Percentiles rank a stretch among this genome's conserved stretches.
Conservation (phyloP, 2,797 vertebrate species). For the Cetoscarus ocellatus region DNA sequence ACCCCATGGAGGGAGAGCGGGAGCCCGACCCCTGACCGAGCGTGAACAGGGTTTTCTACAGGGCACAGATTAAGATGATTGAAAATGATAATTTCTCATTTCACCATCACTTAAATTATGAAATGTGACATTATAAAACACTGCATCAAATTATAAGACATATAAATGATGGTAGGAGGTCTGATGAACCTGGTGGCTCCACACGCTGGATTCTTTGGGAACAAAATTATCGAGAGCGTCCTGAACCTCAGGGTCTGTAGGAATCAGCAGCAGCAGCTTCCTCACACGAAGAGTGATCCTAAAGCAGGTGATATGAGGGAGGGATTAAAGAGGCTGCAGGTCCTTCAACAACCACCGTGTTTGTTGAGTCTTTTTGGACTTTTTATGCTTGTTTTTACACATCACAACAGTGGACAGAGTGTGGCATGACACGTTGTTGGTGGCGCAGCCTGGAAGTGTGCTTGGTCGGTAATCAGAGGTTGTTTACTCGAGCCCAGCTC, state of each 20-base stretch:
- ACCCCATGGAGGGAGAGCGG: slow-evolving; percentile 94
- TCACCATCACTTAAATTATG: no score
- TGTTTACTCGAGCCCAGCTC: no score
- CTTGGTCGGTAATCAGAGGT: no score
- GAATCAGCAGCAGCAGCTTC: slow-evolving; percentile 95
- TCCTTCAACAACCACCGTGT: background rate
- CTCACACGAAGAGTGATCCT: slow-evolving; percentile 98
- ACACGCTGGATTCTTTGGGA: slow-evolving; percentile 89
- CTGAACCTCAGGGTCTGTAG: slow-evolving; percentile 98
- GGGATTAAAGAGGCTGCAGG: background rate
- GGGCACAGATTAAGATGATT: slow-evolving; percentile 28
- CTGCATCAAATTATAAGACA: background rate
- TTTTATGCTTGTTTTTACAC: no score
- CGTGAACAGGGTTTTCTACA: slow-evolving; percentile 94
- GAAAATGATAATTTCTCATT: no score
- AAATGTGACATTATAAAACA: no score
- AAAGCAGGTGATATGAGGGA: slow-evolving; percentile 1
- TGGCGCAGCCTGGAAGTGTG: no score
- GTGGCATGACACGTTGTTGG: no score
- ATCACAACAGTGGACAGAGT: no score
- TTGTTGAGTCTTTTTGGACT: no score
- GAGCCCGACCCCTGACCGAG: slow-evolving; percentile 91
- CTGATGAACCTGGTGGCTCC: slow-evolving; percentile 85
- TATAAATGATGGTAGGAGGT: background rate
- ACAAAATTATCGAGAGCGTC: slow-evolving; percentile 96